Base-by-base conservation (phyloP, 2,113 vertebrate species). In the Amphilophus citrinellus region DNA sequence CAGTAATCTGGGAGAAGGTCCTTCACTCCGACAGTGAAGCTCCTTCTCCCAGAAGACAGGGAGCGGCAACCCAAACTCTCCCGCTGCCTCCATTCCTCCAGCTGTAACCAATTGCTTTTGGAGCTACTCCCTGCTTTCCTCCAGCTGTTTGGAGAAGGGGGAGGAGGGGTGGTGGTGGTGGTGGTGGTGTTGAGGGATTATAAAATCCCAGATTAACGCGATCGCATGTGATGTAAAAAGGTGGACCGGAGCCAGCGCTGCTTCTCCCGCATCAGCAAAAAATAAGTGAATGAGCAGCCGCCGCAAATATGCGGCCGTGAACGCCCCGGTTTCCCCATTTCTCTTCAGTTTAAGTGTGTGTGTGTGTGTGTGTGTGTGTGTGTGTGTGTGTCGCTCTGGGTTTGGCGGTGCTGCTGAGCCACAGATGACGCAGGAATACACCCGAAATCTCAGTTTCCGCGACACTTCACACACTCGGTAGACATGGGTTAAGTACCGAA, bases 371-470 rank as follows among this genome's bases (percentile, higher is more conserved):
- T 14, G 68, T 39, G 35, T 13, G 22, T 14, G 60, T 50, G 78
- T 2, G 63, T 20, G 78, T 13, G 80, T 1, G 80, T 65, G 10
- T 61, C 22, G 66, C 42, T 53, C 39, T 17, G 22, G 80, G 63
- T 81, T 82, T 81, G 86, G 77, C 37, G 68, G 39, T 85, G 87
- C 83, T 66, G 88, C 79, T 53, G 88, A 76, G 79, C 90, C 84
- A 73, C 71, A 35, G 71, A 88, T 93, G 93, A 92, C 90, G 88
- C 90, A 88, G 80, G 89, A 90, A 7, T 24, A 14, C 87, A 71
- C 50, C 81, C 78, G 4, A 86, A 84, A 92, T 89, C 22, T 83
- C 57, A 13, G 62, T 89, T 92, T 91, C 82, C 88, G 58, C 86
- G 56, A 91, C 87, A 79, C 44, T 90, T 85, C 62, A 79, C 87